Conservation (phyloP, 1,140 invertebrate genomes). For the Watersipora subatra region DNA sequence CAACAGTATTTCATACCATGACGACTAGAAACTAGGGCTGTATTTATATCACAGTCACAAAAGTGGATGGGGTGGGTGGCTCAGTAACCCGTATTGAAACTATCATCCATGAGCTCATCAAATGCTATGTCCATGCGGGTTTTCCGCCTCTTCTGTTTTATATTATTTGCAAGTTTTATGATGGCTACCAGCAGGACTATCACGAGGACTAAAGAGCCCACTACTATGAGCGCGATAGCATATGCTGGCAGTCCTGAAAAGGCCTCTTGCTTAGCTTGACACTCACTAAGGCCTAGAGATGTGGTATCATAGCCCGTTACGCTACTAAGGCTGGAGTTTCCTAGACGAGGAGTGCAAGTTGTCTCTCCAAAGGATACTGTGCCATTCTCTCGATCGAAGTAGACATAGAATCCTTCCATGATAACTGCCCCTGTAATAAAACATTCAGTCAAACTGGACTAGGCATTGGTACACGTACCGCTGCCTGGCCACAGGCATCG, state of each 20-base stretch:
- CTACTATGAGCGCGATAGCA: neutral
- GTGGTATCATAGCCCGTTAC: neutral
- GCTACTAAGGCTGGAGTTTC: neutral
- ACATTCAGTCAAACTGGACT: no score
- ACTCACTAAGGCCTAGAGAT: neutral
- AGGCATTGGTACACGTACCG: no score
- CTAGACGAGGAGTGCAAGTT: constrained; percentile 13
- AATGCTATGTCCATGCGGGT: neutral
- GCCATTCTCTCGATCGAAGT: constrained; percentile 29
- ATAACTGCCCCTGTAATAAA: constrained; percentile 30
- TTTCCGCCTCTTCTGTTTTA: neutral
- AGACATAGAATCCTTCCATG: constrained; percentile 36
- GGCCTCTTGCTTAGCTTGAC: neutral
- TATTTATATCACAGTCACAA: no score
- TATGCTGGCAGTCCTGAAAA: neutral
- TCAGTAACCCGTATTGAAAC: neutral
- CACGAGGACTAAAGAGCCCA: neutral
- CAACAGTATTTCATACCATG: no score
- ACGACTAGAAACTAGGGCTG: no score
- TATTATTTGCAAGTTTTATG: neutral
- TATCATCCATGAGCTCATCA: neutral
- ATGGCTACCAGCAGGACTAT: neutral
- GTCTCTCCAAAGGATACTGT: constrained; percentile 27
- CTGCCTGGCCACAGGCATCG: no score
- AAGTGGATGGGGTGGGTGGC: no score